Evolutionary conservation across 2,113 vertebrate species (phyloP).

Genomic region (Spermophilus dauricus): DNA sequence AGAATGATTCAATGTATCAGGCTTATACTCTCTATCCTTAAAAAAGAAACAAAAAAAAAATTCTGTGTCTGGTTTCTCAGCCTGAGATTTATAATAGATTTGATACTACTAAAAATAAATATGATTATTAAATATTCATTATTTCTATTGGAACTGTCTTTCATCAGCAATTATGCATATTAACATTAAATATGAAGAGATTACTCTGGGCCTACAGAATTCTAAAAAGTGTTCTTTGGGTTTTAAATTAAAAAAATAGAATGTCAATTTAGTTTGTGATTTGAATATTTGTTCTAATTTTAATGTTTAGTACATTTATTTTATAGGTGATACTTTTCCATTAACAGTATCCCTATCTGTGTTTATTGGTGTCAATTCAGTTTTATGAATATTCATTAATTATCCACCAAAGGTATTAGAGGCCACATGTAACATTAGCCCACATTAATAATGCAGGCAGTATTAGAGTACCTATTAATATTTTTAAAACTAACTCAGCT

Average conservation of each 20-base stretch:
- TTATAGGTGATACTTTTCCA: not conserved
- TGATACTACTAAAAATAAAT: not conserved
- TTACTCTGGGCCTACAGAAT: not conserved
- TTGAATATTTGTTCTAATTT: conserved; percentile 36
- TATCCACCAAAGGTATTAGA: conserved; percentile 55
- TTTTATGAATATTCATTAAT: conserved; percentile 69
- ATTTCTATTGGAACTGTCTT: not conserved
- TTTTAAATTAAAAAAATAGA: not conserved
- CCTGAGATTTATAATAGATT: not conserved
- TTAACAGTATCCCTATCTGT: not conserved
- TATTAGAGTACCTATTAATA: conserved; percentile 76
- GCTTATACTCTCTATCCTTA: not conserved
- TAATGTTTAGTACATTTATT: not conserved
- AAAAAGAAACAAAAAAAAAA: not conserved
- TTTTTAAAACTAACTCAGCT: conserved; percentile 74
- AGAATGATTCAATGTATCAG: not conserved
- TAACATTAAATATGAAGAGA: not conserved
- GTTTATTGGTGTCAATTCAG: conserved; percentile 42
- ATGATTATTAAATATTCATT: not conserved
- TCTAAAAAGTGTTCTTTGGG: not conserved
- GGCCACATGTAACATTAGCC: conserved; percentile 28
- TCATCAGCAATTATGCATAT: not conserved
- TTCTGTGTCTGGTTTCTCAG: not conserved
- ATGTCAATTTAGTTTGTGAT: not conserved
- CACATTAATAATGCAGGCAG: conserved; percentile 67